Base-by-base conservation (phyloP, 2,888 invertebrate genomes). In the Andrena praecox region DNA sequence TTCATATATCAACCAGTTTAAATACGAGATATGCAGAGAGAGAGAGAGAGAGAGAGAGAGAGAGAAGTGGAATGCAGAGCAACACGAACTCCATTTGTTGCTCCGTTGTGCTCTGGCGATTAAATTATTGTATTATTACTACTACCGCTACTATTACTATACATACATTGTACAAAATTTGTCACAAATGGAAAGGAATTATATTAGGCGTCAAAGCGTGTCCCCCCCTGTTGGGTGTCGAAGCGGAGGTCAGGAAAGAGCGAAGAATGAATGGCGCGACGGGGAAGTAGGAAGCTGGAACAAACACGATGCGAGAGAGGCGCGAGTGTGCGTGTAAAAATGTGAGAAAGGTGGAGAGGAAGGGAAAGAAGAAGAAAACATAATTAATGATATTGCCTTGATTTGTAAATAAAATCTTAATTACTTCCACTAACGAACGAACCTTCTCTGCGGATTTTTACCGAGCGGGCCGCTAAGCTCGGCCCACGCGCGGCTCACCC, bases 401-500 rank as follows among this genome's bases (percentile, higher is more conserved):
- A 93, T 93, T 92, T 94, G 94, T 94, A 94, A 93, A 94, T 94
- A 93, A 93, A 77, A 90, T 89, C 85, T 88, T 89, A 87, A 90
- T 89, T 88, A 93, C 91, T 93, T 93, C 92, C 92, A 91, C 88
- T 91, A 89, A 91, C 86, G 62, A 82, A 64, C 52, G 20, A 71
- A 77, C 60, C 75, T 84, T 76, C 82, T 91, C 86, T 84, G 84
- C 88, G 84, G 77, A 88, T 42, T 56, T 86, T 56, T 86, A 77
- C 78, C 75, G 35, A 87, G 76, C 77, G 79, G 79, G 82, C 84
- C 85, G 82, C 78, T 27, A 27, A 27, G 70, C 77, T 76, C 72
- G 74, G 77, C 84, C 87, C 82, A 82, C 79, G 68, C 63, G 79
- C 16, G 81, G 76, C 76, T 75, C 72, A 66, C 69, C 62, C 31